Evolutionary conservation across 2,113 vertebrate species (phyloP), one percentile per base, ranked within the genome.

Genomic region (Paralichthys olivaceus): DNA sequence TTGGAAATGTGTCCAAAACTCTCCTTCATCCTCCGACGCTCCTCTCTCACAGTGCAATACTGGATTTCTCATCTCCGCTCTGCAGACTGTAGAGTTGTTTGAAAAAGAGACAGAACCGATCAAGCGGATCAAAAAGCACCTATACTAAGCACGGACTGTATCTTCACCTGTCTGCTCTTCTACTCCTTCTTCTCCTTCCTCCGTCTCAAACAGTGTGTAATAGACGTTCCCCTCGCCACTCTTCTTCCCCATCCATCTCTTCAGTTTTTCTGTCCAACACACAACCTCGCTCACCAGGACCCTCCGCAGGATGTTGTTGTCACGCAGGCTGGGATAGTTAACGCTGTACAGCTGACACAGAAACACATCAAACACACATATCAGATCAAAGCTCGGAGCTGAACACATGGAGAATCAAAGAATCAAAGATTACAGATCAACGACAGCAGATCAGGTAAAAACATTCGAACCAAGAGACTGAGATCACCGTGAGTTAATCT

Each of bases 321-420:
- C 96, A 71, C 91, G 91, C 45, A 99, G 91, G 84, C 96, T 99
- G 14, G 98, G 98, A 74, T 97, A 99, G 60, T 93, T 94, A 49
- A 94, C 85, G 40, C 89, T 94, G 83, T 96, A 96, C 62, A 99
- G 84, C 97, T 99, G 84, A 73, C 0, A n/a, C 5, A 54, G 12
- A 68, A 55, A 66, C 14, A 49, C 15, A 71, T 45, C 23, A 22
- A 6, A 17, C 32, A 43, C 37, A 67, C 7, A 56, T n/a, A 13
- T n/a, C 5, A 62, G 2, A 60, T 54, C 15, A 49, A 76, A 22
- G 22, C 2, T 45, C 28, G 5, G 28, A 5, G 28, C 3, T 45
- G 12, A 45, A 40, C 37, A 40, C 37, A 40, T 40, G n/a, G n/a
- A n/a, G n/a, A n/a, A n/a, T n/a, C n/a, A n/a, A n/a, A n/a, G n/a